phyloP scores from a whole-genome alignment of 2,888 invertebrate species.

The Leucoptera coffeella region DNA sequence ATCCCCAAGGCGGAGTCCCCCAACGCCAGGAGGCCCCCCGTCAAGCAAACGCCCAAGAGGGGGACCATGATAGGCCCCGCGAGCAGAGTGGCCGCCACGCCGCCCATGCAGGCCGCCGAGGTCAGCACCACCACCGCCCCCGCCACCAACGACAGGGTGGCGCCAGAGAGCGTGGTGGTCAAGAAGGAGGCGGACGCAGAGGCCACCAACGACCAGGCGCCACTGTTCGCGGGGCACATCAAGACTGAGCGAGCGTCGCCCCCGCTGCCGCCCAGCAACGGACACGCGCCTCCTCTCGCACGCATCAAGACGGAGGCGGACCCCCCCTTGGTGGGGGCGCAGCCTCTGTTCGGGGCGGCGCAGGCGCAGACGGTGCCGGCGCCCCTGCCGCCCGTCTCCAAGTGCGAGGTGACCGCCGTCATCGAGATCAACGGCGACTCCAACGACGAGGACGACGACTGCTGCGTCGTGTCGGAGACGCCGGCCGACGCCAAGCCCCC shows the following conservation, averaged over 20 bases:
- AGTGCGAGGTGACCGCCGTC: constrained; percentile 22
- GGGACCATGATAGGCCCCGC: constrained; percentile 13
- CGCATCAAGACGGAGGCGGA: constrained; percentile 30
- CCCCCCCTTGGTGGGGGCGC: constrained; percentile 6
- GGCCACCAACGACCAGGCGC: constrained; percentile 8
- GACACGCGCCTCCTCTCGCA: constrained; percentile 18
- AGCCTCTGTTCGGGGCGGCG: constrained; percentile 9
- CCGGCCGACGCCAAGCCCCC: constrained; percentile 33
- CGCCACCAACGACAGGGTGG: constrained; percentile 9
- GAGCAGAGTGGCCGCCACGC: constrained; percentile 3
- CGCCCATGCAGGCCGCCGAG: not conserved
- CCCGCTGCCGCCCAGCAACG: constrained; percentile 16
- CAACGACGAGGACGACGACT: constrained; percentile 42
- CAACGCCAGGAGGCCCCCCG: constrained; percentile 22
- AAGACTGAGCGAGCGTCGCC: constrained; percentile 34
- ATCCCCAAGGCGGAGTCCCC: constrained; percentile 11
- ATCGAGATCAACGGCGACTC: constrained; percentile 46
- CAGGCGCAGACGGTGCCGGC: constrained; percentile 9
- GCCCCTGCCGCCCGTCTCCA: constrained; percentile 23
- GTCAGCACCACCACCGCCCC: not conserved
- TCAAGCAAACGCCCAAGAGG: constrained; percentile 41
- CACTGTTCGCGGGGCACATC: constrained; percentile 25
- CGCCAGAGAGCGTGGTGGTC: constrained; percentile 21
- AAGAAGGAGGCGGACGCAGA: constrained; percentile 24
- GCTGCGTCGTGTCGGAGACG: constrained; percentile 40